These are phyloP conservation scores for Actinostola sp. DNA, from an alignment of 92 coral and sea anemone species.

Conservation along the genomic window DNA sequence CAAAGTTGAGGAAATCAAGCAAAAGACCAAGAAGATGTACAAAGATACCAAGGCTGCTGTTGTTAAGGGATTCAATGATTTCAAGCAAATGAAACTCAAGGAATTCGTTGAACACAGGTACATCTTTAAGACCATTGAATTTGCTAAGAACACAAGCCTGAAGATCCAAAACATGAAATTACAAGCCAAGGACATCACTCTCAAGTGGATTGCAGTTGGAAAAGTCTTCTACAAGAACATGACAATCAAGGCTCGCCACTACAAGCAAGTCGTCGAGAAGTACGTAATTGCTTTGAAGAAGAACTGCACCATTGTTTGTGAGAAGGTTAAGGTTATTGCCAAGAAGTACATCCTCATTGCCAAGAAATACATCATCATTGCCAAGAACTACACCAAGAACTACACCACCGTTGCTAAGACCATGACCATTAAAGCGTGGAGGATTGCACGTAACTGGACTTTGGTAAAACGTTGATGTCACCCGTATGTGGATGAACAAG, in stretches of 20 bases:
- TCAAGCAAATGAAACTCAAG: constrained; percentile 79
- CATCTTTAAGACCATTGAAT: constrained; percentile 68
- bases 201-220: constrained; percentile 65
- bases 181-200: constrained; percentile 65
- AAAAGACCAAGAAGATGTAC: constrained; percentile 23
- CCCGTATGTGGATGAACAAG: constrained; percentile 71
- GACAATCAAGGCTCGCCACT: constrained; percentile 58
- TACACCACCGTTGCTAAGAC: no score
- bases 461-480: constrained; percentile 38
- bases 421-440: constrained; percentile 46
- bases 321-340: constrained; percentile 25
- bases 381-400: constrained; percentile 30
- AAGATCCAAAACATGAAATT: constrained; percentile 55
- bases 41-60: constrained; percentile 31
- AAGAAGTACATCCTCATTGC: constrained; percentile 35
- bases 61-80: constrained; percentile 58
- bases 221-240: constrained; percentile 72
- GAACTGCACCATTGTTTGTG: constrained; percentile 33
- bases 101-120: constrained; percentile 82
- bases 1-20: constrained; percentile 45
- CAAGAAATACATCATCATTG: constrained; percentile 35
- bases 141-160: constrained; percentile 65
- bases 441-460: constrained; percentile 51
- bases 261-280: constrained; percentile 34
- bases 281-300: constrained; percentile 40